phyloP scores from a whole-genome alignment of 2,888 invertebrate species.

The Steinernema hermaphroditum region DNA sequence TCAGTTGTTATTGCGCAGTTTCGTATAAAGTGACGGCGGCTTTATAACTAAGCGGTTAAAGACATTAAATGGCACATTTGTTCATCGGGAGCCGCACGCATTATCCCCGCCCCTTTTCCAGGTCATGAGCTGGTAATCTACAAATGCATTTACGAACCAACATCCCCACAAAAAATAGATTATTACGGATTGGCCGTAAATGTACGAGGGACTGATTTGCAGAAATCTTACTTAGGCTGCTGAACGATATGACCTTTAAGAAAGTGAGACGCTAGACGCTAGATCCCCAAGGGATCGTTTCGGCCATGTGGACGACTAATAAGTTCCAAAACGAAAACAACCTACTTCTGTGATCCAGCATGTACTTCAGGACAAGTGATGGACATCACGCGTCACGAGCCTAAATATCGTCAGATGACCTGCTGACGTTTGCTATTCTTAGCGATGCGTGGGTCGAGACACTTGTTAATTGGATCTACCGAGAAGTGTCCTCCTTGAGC shows the following conservation, averaged over 20 bases:
- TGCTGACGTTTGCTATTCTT: conserved; percentile 20
- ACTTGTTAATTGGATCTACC: conserved; percentile 17
- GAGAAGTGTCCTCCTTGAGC: not conserved
- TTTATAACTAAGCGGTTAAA: not conserved
- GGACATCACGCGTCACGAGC: conserved; percentile 14
- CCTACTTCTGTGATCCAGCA: not conserved
- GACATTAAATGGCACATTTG: conserved; percentile 12
- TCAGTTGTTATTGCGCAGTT: too few species aligned
- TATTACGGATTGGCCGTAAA: not conserved
- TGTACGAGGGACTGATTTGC: not conserved
- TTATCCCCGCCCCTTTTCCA: not conserved
- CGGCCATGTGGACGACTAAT: not conserved
- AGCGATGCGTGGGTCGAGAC: conserved; percentile 19
- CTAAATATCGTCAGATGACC: conserved; percentile 21
- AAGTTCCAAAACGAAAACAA: not conserved
- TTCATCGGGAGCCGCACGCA: not conserved
- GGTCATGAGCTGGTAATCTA: not conserved
- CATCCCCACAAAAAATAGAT: not conserved
- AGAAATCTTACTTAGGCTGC: not conserved
- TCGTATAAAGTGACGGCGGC: not conserved
- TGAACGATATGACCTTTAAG: not conserved
- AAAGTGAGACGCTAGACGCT: not conserved
- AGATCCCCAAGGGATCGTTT: too few species aligned
- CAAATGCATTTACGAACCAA: not conserved
- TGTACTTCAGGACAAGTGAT: not conserved